Percentiles rank a stretch among this genome's conserved stretches.
Evolutionary conservation across 1,140 invertebrate genomes (phyloP).

Genomic region (Achroia grisella): DNA sequence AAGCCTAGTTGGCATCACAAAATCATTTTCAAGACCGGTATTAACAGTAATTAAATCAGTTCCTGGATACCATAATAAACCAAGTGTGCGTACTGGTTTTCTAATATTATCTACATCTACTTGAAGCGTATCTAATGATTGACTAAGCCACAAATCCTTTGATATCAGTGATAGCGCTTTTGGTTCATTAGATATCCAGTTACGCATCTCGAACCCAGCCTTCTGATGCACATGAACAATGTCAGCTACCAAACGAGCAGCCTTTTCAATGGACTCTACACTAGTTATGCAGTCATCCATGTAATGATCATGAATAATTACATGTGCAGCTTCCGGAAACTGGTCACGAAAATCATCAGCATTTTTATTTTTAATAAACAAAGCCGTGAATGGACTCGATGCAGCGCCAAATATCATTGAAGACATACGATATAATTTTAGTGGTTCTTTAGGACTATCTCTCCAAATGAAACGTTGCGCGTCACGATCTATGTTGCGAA

Average conservation of each 20-base stretch:
- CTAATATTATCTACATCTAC: neutral
- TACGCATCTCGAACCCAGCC: slow-evolving; percentile 18
- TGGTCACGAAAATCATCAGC: slow-evolving; percentile 7
- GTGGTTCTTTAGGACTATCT: too few relatives aligned
- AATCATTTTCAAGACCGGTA: neutral
- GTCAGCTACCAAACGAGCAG: slow-evolving; percentile 15
- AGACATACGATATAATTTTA: too few relatives aligned
- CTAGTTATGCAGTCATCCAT: slow-evolving; percentile 42
- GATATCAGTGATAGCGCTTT: neutral
- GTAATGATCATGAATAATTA: slow-evolving; percentile 30
- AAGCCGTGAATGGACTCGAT: slow-evolving; percentile 4
- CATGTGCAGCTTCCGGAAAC: slow-evolving; percentile 14
- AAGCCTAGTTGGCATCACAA: neutral
- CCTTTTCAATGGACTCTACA: slow-evolving; percentile 16
- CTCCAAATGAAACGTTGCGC: too few relatives aligned
- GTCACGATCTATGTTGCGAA: too few relatives aligned
- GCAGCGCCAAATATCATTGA: too few relatives aligned
- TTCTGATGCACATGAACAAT: slow-evolving; percentile 17
- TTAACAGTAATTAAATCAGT: neutral
- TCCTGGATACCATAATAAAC: too few relatives aligned
- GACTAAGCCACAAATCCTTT: too few relatives aligned
- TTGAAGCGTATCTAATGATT: neutral
- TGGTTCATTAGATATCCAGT: slow-evolving; percentile 12
- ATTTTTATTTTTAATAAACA: slow-evolving; percentile 13
- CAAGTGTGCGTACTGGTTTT: slow-evolving; percentile 1